Evolutionary conservation across 2,888 invertebrate species (phyloP), one percentile per base, ranked within the genome.

Genomic region (Pristionchus arcanus): DNA sequence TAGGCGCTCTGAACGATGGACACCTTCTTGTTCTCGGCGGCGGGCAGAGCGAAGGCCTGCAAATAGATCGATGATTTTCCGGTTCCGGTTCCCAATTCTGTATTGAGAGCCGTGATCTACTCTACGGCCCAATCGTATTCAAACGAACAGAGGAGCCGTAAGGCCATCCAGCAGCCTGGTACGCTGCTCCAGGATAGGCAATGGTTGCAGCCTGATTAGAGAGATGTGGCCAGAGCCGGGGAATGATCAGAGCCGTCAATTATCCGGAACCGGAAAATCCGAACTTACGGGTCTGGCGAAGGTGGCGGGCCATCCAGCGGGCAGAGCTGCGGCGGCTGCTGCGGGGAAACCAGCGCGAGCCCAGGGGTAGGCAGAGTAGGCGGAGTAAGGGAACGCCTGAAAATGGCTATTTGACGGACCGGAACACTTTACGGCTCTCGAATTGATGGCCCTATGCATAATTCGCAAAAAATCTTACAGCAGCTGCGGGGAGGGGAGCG

Each of bases 21-120:
- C 68, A 87, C 55, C 87, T 87, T 87, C 66, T 66, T 87, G 87
- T 87, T 87, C 68, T 87, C 66, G 87, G 87, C 66, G n/a, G 59
- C 68, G 49, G 87, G 66, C 25, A 87, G 87, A 68, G 87, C 87
- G 66, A 68, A 42, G 68, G 68, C 15, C 66, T 87, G 66, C n/a
- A 87, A 49, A 28, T 86, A 13, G 21, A 34, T 28, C 13, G 15
- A 0, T 63, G n/a, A 37, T 16, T 63, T 86, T 4, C 28, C 31
- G 85, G 53, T 37, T 31, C 81, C 81, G 81, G 68, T 34, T 13
- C 21, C 1, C 9, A 16, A 1, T 19, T 16, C 25, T 53, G n/a
- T 15, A 84, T 53, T 19, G 1, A 31, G 55, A 55, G 31, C 55
- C 53, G 34, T n/a, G 28, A 28, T 84, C 34, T 59, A 25, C n/a